These are phyloP conservation scores for Drosophila siamana DNA, from an alignment of 2,888 invertebrate species.

Conservation along the genomic window DNA sequence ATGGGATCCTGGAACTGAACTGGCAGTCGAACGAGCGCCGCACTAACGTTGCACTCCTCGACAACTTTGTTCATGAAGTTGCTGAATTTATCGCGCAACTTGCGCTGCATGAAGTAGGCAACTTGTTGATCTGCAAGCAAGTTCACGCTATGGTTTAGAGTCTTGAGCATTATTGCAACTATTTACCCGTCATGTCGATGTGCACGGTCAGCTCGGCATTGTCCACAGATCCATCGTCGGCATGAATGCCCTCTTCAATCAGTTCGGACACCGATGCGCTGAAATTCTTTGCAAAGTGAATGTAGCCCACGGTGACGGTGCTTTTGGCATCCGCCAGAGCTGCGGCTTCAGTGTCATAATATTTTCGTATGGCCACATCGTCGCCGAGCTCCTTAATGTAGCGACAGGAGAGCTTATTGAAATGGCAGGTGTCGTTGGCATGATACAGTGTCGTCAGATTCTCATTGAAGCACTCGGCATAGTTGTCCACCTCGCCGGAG, in stretches of 20 bases:
- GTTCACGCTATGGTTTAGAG: no score
- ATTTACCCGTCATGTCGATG: constrained; percentile 92
- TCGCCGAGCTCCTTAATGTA: constrained; percentile 88
- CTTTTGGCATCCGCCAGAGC: constrained; percentile 87
- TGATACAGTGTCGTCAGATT: constrained; percentile 85
- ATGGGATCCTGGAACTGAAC: constrained; percentile 90
- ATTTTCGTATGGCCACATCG: constrained; percentile 86
- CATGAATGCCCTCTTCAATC: constrained; percentile 87
- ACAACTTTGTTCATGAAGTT: constrained; percentile 89
- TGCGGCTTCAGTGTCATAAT: constrained; percentile 77
- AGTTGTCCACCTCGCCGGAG: constrained; percentile 89
- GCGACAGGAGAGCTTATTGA: constrained; percentile 88
- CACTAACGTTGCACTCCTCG: constrained; percentile 88
- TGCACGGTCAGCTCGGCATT: constrained; percentile 89
- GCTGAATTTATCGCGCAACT: constrained; percentile 89
- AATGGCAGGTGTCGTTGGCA: constrained; percentile 86
- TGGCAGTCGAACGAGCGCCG: constrained; percentile 87
- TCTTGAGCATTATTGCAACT: no score
- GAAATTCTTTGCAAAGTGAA: constrained; percentile 91
- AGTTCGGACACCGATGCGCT: constrained; percentile 88
- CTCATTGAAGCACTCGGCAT: constrained; percentile 84
- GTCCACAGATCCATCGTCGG: constrained; percentile 86
- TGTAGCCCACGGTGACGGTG: constrained; percentile 88
- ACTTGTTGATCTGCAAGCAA: constrained; percentile 91
- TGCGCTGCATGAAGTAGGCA: constrained; percentile 90